Evolutionary conservation across 2,888 invertebrate species (phyloP).

Genomic region (Cerceris rybyensis): DNA sequence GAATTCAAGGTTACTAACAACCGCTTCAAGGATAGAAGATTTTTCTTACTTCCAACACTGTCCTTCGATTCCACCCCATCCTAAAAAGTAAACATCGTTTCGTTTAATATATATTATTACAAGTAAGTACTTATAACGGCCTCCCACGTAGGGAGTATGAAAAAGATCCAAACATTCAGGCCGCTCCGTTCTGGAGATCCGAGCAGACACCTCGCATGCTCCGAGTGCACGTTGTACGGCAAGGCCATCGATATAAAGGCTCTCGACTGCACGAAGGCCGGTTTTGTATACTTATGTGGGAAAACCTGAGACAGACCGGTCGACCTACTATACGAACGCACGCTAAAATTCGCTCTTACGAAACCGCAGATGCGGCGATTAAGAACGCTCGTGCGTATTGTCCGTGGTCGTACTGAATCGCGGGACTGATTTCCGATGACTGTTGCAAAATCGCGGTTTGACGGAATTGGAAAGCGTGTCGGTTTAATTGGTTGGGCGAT

Average conservation of each 20-base stretch:
- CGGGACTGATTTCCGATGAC: slow-evolving; percentile 9
- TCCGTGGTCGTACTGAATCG: slow-evolving; percentile 27
- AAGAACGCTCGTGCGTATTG: slow-evolving; percentile 31
- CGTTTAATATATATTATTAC: no score
- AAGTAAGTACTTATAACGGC: not conserved
- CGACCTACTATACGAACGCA: slow-evolving; percentile 38
- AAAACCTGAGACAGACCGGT: slow-evolving; percentile 47
- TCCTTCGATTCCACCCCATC: no score
- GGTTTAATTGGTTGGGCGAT: no score
- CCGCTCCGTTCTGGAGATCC: slow-evolving; percentile 23
- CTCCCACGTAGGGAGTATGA: not conserved
- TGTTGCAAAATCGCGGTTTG: slow-evolving; percentile 5
- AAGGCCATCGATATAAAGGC: slow-evolving; percentile 53
- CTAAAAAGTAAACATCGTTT: no score
- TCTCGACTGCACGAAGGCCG: slow-evolving; percentile 41
- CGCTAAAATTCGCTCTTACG: slow-evolving; percentile 7
- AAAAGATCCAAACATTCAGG: slow-evolving; percentile 34
- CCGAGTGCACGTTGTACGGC: slow-evolving; percentile 33
- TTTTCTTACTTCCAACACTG: no score
- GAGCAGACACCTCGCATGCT: slow-evolving; percentile 49
- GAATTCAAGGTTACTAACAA: no score
- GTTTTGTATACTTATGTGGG: slow-evolving; percentile 25
- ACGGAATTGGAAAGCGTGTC: not conserved
- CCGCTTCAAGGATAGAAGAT: no score
- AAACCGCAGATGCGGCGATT: slow-evolving; percentile 21